Conservation (phyloP, 2,797 vertebrate species). For the Enteromius unitaeniatus region DNA sequence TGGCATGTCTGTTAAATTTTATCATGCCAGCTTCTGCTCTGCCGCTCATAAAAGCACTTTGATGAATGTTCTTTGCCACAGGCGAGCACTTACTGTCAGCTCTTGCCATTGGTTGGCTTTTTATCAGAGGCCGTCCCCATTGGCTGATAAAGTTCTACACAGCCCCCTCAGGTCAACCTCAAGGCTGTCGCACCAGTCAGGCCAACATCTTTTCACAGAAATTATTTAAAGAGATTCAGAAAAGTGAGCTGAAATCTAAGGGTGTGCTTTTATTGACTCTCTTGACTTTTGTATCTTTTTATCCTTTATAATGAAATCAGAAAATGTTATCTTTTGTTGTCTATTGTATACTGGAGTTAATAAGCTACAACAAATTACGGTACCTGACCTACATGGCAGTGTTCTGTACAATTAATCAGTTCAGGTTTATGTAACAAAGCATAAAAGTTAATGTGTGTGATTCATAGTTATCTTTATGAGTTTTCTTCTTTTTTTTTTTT, state of each 20-base stretch:
- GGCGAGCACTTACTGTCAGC: slow-evolving; percentile 34
- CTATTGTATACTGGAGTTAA: not conserved
- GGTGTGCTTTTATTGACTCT: not conserved
- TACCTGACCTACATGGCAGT: not conserved
- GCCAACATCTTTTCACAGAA: slow-evolving; percentile 17
- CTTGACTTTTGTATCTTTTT: not conserved
- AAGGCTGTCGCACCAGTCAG: slow-evolving; percentile 21
- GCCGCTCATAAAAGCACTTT: slow-evolving; percentile 55
- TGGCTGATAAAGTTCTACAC: slow-evolving; percentile 36
- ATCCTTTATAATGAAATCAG: slow-evolving; percentile 49
- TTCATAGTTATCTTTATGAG: not conserved
- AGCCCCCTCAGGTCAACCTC: slow-evolving; percentile 32
- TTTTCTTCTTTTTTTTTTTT: too few species aligned
- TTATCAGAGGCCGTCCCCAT: slow-evolving; percentile 24
- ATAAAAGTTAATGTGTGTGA: not conserved
- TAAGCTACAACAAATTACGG: not conserved
- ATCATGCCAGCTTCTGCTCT: slow-evolving; percentile 48
- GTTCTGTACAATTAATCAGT: not conserved
- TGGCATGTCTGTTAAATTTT: slow-evolving; percentile 52
- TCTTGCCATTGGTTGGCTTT: slow-evolving; percentile 47
- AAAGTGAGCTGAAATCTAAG: not conserved
- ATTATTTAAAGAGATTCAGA: slow-evolving; percentile 3
- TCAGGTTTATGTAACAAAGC: not conserved
- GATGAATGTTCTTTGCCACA: slow-evolving; percentile 63
- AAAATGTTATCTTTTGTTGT: slow-evolving; percentile 37